A percentile compares a stretch with the other conserved stretches of the same genome.
Conservation (phyloP, 1,140 invertebrate species). For the Drosophila lacertosa region DNA sequence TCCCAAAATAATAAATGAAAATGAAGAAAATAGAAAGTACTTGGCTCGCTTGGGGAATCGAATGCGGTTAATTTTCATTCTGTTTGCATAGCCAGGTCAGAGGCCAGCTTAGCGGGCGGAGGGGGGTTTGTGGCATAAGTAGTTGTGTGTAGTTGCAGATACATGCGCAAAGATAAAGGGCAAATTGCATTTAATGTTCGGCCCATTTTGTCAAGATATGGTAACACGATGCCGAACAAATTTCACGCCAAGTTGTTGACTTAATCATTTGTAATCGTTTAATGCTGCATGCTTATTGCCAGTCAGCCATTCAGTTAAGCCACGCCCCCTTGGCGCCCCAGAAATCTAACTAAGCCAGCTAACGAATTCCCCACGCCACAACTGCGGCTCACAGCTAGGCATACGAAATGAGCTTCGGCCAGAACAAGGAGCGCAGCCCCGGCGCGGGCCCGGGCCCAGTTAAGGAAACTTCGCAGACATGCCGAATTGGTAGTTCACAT, state of each 20-base stretch:
- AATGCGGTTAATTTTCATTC: constrained; percentile 53
- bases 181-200: constrained; percentile 48
- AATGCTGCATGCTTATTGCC: constrained; percentile 44
- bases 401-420: constrained; percentile 51
- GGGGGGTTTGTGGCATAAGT: background rate
- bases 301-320: constrained; percentile 16
- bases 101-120: background rate
- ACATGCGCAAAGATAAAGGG: constrained; percentile 9
- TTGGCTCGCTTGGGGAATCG: constrained; percentile 40
- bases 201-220: background rate
- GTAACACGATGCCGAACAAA: constrained; percentile 36
- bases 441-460: background rate
- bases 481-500: constrained; percentile 75
- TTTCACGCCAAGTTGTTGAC: constrained; percentile 58
- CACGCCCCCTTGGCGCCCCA: constrained; percentile 4
- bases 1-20: constrained; percentile 67
- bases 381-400: constrained; percentile 29
- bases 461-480: constrained; percentile 69
- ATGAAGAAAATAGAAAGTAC: constrained; percentile 53
- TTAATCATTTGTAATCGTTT: constrained; percentile 74
- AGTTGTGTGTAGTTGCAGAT: constrained; percentile 16
- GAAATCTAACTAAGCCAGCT: background rate
- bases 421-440: no score
- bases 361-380: constrained; percentile 2
- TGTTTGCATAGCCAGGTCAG: constrained; percentile 23